phyloP scores from a whole-genome alignment of 2,888 invertebrate species.

The Neoascia interrupta region DNA sequence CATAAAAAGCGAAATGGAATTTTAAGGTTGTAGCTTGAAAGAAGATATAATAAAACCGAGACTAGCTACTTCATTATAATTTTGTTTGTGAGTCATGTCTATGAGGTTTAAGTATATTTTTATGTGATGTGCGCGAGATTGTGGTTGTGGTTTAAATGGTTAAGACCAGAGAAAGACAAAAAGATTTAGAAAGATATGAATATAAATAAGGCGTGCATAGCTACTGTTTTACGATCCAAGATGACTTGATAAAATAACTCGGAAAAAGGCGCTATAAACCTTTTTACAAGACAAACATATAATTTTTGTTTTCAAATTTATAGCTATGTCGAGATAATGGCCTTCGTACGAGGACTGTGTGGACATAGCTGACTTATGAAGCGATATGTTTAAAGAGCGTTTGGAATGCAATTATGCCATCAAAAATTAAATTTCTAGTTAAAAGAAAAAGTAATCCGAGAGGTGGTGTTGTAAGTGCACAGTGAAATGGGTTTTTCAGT shows the following conservation, averaged over 20 bases:
- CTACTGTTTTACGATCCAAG: slow-evolving; percentile 50
- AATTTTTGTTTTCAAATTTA: slow-evolving; percentile 3
- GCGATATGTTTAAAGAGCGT: too few relatives aligned
- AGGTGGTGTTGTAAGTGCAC: too few relatives aligned
- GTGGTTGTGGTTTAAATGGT: slow-evolving; percentile 16
- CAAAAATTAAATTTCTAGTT: too few relatives aligned
- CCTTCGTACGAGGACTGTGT: too few relatives aligned
- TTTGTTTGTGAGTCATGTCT: slow-evolving; percentile 45
- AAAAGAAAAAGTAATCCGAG: too few relatives aligned
- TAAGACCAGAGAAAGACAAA: background rate
- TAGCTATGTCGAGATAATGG: too few relatives aligned
- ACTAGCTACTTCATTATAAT: slow-evolving; percentile 8
- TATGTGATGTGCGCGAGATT: slow-evolving; percentile 26
- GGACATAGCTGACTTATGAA: too few relatives aligned
- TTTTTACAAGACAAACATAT: slow-evolving; percentile 16
- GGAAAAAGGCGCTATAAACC: slow-evolving; percentile 45
- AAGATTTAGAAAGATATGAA: slow-evolving; percentile 25
- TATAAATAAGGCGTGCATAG: slow-evolving; percentile 43
- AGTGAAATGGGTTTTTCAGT: too few relatives aligned
- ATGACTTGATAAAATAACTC: slow-evolving; percentile 40
- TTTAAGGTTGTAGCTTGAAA: too few relatives aligned
- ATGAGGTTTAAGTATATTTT: slow-evolving; percentile 19
- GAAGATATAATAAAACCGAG: background rate
- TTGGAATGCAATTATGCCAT: too few relatives aligned
- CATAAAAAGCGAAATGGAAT: slow-evolving; percentile 23